Base-by-base conservation (phyloP, 2,797 vertebrate genomes). In the Fratercula arctica region DNA sequence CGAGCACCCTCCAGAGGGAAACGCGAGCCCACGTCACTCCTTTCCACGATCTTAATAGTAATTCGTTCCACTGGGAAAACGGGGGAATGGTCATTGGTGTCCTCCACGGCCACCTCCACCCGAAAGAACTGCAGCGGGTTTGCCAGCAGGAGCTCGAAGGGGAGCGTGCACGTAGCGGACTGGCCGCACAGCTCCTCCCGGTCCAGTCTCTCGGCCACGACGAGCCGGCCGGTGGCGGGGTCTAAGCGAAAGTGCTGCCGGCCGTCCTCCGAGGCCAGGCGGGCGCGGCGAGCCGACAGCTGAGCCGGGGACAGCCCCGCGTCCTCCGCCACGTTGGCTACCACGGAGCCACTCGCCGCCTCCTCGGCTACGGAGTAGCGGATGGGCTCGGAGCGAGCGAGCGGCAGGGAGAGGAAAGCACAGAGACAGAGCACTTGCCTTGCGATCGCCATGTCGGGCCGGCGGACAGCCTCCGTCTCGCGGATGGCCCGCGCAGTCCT, bases 81-180 rank as follows among this genome's bases (percentile, higher is more conserved):
- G 0, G 97, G 97, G 3, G 95, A 86, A 25, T 97, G 77, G 51
- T 98, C 97, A 80, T 98, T 98, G 77, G 98, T 97, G 20, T 98
- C 98, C 33, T 54, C 29, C 51, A 98, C 97, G 93, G 97, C 76
- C 3, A 98, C 50, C 50, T 51, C 50, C 50, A 51, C 25, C 25
- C 50, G 50, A 51, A 51, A 51, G 50, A 51, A 51, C 50, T 51
- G 50, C 25, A 51, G 50, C 50, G 50, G 50, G 50, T 51, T 51
- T 8, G 50, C 50, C 50, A 97, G 90, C 33, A 97, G 89, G 21
- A 97, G 70, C 82, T 97, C 93, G 53, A 98, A 75, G 64, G 96
- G 91, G n/a, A 98, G 60, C 6, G 97, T 41, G 84, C 97, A 97
- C 24, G 61, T 95, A 16, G 35, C 50, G 79, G 87, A 95, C 78